phyloP scores from a whole-genome alignment of 2,797 vertebrate genomes.

The Dallia pectoralis region DNA sequence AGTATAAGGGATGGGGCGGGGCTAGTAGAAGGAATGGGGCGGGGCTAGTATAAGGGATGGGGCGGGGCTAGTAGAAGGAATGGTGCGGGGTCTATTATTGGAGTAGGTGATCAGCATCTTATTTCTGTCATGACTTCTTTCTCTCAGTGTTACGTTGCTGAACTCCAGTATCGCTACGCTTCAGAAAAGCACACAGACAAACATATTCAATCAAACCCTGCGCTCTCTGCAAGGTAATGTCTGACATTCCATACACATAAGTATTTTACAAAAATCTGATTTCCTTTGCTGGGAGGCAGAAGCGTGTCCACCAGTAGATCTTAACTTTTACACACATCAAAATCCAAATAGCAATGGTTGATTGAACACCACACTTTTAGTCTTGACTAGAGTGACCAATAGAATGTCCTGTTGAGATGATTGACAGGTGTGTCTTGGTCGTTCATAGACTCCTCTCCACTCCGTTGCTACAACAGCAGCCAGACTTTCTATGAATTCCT shows the following conservation, averaged over 20 bases:
- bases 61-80: too few relatives aligned
- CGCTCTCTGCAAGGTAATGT: constrained; percentile 62
- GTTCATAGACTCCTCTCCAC: constrained; percentile 48
- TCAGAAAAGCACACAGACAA: constrained; percentile 32
- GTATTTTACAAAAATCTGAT: too few relatives aligned
- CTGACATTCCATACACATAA: not conserved
- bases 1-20: too few relatives aligned
- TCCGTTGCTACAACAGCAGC: constrained; percentile 68
- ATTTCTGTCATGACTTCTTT: not conserved
- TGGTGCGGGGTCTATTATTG: too few relatives aligned
- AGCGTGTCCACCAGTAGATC: too few relatives aligned
- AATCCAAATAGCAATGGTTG: too few relatives aligned
- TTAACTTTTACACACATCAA: too few relatives aligned
- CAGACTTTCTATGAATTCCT: constrained; percentile 68
- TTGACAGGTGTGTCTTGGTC: not conserved
- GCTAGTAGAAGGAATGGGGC: too few relatives aligned
- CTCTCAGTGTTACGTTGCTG: constrained; percentile 59
- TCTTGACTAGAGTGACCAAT: too few relatives aligned
- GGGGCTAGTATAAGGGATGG: too few relatives aligned
- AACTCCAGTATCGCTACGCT: constrained; percentile 55
- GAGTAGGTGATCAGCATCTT: not conserved
- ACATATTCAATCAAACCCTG: constrained; percentile 61
- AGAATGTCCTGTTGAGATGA: not conserved
- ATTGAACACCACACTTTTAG: not conserved
- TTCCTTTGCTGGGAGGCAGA: too few relatives aligned